Evolutionary conservation across 2,797 vertebrate genomes (phyloP).

Genomic region (Crypturellus tataupa): DNA sequence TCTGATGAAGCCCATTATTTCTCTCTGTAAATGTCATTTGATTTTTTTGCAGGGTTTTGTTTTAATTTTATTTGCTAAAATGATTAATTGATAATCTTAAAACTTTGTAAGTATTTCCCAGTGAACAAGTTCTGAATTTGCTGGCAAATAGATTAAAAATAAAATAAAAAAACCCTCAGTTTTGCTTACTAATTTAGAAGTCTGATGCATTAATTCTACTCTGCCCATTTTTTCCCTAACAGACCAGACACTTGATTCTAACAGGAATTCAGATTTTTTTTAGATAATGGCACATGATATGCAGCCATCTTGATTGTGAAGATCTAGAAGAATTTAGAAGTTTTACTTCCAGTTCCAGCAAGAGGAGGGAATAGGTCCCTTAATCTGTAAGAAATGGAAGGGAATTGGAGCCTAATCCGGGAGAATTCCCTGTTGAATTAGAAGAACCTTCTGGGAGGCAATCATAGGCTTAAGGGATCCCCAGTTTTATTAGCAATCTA

Average conservation of each 20-base stretch:
- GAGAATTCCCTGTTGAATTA: background rate
- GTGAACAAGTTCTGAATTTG: background rate
- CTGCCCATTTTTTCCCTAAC: background rate
- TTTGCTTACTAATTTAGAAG: background rate
- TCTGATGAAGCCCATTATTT: background rate
- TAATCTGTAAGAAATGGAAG: background rate
- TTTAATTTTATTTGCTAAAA: background rate
- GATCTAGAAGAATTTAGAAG: background rate
- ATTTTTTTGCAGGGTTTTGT: background rate
- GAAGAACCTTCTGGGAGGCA: background rate
- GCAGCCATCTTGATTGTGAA: background rate
- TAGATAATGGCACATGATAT: background rate
- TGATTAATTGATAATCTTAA: background rate
- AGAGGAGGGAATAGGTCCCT: background rate
- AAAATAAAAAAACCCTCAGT: background rate
- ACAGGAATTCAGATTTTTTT: background rate
- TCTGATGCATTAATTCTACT: background rate
- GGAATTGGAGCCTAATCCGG: background rate
- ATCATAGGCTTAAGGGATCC: background rate
- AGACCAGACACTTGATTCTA: background rate
- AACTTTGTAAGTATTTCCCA: background rate
- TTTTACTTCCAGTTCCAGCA: background rate
- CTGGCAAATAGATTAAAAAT: background rate
- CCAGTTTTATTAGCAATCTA: background rate
- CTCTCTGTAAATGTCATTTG: background rate